Evolutionary conservation across 1,140 invertebrate genomes (phyloP).

Genomic region (Stegodyphus mimosarum): DNA sequence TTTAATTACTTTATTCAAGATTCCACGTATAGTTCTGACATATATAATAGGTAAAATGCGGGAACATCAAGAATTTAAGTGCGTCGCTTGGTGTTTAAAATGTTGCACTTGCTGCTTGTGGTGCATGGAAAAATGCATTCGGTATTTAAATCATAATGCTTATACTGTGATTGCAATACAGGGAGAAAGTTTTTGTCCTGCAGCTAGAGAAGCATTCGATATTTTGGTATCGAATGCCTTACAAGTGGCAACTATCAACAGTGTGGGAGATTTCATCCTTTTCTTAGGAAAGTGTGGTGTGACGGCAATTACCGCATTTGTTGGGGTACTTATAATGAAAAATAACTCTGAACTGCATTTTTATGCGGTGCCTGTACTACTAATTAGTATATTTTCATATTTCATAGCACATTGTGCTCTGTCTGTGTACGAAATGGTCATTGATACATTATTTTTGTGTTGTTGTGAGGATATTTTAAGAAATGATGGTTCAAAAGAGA

Average conservation of each 20-base stretch:
- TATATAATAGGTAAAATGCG: slow-evolving; percentile 39
- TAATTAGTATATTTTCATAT: slow-evolving; percentile 90
- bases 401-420: slow-evolving; percentile 93
- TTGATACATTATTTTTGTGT: slow-evolving; percentile 94
- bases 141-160: slow-evolving; percentile 80
- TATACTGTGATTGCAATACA: slow-evolving; percentile 84
- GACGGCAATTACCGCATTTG: slow-evolving; percentile 82
- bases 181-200: slow-evolving; percentile 77
- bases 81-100: slow-evolving; percentile 65
- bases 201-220: slow-evolving; percentile 79
- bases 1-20: slow-evolving; percentile 78
- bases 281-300: slow-evolving; percentile 91
- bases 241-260: slow-evolving; percentile 92
- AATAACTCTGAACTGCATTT: slow-evolving; percentile 62
- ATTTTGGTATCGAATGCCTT: slow-evolving; percentile 85
- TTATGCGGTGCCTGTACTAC: slow-evolving; percentile 82
- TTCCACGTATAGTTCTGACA: slow-evolving; percentile 75
- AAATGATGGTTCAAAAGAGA: slow-evolving; percentile 76
- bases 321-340: slow-evolving; percentile 75
- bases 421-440: slow-evolving; percentile 96
- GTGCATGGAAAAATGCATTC: slow-evolving; percentile 79
- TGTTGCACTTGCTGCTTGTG: slow-evolving; percentile 81
- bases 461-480: slow-evolving; percentile 87
- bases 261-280: slow-evolving; percentile 92
- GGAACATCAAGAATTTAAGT: slow-evolving; percentile 46